Evolutionary conservation across 2,797 vertebrate species (phyloP), one percentile per base, ranked within the genome.

Genomic region (Molossus molossus): DNA sequence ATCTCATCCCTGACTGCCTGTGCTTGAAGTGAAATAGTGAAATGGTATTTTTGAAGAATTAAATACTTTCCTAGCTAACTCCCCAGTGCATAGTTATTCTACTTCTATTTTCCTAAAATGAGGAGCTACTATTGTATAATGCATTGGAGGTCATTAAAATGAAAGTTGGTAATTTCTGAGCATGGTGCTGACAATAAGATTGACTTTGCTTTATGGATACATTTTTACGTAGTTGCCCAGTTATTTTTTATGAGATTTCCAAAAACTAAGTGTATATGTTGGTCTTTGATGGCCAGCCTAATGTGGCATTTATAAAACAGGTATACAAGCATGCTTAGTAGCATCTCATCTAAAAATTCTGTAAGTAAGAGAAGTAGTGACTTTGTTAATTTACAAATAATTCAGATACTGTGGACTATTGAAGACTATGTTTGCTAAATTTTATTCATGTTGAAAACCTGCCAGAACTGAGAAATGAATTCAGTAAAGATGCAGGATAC

Each of bases 231-330:
- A 97, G 97, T 96, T 98, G 85, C 58, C 84, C 50, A 69, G 69
- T 97, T 98, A 98, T 95, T 97, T 98, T 67, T 97, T 69, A 95
- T 77, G 73, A 62, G 94, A 97, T 98, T 98, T 96, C 33, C 37
- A 87, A 83, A 98, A 98, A 87, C 67, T 95, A 80, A 60, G 40
- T 82, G 90, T 88, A 97, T 62, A 60, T 27, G 37, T 58, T 88
- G 79, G 73, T 64, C 84, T 97, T 97, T 95, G 90, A 33, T 94
- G 60, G 72, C 29, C 80, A 90, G 17, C 57, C 18, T 64, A 95
- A 93, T 33, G 53, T 53, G 40, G 77, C 95, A 94, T 96, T 90
- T 20, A 4, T 15, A 76, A 79, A 97, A 96, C 67, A 80, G 18
- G 9, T 92, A 55, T 48, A 67, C 10, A 89, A 33, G n/a, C 48